Evolutionary conservation across 1,140 invertebrate species (phyloP).

Genomic region (Euglossa dilemma): DNA sequence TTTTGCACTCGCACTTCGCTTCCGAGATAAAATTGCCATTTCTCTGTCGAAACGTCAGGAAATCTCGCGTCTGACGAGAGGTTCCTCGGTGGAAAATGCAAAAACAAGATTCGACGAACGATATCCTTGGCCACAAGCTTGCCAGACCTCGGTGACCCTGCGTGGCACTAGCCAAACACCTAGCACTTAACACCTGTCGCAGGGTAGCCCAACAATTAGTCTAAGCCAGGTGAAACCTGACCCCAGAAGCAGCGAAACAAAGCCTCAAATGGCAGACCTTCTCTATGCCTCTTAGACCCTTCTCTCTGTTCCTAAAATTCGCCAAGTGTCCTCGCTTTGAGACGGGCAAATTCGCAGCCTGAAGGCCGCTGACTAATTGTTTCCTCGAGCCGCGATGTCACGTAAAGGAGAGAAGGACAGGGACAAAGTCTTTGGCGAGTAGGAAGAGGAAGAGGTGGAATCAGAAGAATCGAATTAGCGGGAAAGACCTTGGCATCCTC

Average conservation of each 20-base stretch:
- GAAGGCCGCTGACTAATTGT: slow-evolving; percentile 44
- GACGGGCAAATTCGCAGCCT: slow-evolving; percentile 13
- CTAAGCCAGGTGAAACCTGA: not conserved
- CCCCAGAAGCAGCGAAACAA: not conserved
- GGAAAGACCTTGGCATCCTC: not conserved
- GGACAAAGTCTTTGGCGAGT: not conserved
- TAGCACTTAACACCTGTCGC: too few relatives aligned
- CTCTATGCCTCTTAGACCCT: too few relatives aligned
- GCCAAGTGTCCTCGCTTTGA: slow-evolving; percentile 24
- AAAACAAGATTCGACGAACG: too few relatives aligned
- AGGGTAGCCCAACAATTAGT: not conserved
- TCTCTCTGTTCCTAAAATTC: not conserved
- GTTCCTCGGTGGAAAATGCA: too few relatives aligned
- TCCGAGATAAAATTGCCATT: too few relatives aligned
- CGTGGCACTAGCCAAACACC: too few relatives aligned
- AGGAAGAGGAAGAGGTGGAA: not conserved
- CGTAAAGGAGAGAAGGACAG: too few relatives aligned
- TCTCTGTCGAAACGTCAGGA: too few relatives aligned
- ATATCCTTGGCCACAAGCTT: too few relatives aligned
- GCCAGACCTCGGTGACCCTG: too few relatives aligned
- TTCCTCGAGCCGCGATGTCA: not conserved
- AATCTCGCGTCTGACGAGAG: too few relatives aligned
- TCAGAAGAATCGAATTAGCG: slow-evolving; percentile 51
- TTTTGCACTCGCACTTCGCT: too few relatives aligned
- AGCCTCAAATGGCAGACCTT: not conserved